phyloP scores from a whole-genome alignment of 2,888 invertebrate genomes.

The Drosophila gaucha region DNA sequence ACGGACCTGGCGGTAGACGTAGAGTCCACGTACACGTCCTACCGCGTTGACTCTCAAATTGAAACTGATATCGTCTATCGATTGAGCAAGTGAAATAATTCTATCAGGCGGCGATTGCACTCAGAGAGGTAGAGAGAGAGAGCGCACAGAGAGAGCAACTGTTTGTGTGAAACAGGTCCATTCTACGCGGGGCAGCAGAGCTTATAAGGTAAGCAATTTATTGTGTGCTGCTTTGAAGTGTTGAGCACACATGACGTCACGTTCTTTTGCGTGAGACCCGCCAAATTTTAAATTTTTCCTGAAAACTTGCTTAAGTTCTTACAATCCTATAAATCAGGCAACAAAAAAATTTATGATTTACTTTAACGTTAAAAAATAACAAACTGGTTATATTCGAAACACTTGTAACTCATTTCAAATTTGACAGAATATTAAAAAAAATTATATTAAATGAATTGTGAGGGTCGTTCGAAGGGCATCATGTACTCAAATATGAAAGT shows the following conservation, averaged over 20 bases:
- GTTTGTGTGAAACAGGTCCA: conserved; percentile 49
- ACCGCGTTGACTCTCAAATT: conserved; percentile 49
- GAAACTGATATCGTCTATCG: conserved; percentile 56
- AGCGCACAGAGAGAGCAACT: conserved; percentile 7
- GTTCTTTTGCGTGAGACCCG: neutral
- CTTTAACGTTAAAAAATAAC: too few relatives aligned
- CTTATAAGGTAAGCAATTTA: conserved; percentile 6
- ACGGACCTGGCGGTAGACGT: conserved; percentile 27
- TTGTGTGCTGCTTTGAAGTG: neutral
- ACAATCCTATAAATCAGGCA: too few relatives aligned
- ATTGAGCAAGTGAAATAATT: conserved; percentile 58
- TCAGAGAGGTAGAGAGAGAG: conserved; percentile 5
- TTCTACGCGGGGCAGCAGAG: conserved; percentile 15
- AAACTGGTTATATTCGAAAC: too few relatives aligned
- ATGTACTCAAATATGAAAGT: neutral
- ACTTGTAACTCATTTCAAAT: too few relatives aligned
- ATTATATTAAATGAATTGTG: neutral
- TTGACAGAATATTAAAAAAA: too few relatives aligned
- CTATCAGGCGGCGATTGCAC: conserved; percentile 49
- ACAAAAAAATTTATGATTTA: too few relatives aligned
- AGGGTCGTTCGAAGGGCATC: conserved; percentile 26
- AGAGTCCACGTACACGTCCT: conserved; percentile 40
- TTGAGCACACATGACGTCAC: conserved; percentile 19
- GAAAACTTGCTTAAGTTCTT: too few relatives aligned
- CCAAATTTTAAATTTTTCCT: neutral